These are phyloP conservation scores for Philopotamus ludificatus DNA, from an alignment of 1,140 invertebrate genomes.

Conservation along the genomic window DNA sequence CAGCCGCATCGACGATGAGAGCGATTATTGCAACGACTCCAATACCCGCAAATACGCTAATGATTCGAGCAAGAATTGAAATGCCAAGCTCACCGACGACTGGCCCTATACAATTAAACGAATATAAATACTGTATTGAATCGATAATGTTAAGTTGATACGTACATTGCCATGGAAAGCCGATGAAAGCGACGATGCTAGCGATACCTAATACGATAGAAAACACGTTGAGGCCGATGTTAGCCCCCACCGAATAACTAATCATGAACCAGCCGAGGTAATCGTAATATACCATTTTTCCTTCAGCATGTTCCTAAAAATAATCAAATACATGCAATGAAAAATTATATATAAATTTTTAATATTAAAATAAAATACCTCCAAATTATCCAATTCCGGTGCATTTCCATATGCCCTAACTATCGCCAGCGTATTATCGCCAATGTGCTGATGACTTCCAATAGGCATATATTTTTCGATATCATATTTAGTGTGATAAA, in stretches of 20 bases:
- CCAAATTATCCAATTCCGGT: not conserved
- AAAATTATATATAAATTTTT: not conserved
- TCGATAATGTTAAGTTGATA: not conserved
- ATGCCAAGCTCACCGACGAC: not conserved
- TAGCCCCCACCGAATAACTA: slow-evolving; percentile 41
- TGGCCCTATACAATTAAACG: not conserved
- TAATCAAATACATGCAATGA: not conserved
- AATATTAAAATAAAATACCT: slow-evolving; percentile 3
- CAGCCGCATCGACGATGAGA: slow-evolving; percentile 15
- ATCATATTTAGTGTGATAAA: slow-evolving; percentile 67
- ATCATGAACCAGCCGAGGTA: slow-evolving; percentile 48
- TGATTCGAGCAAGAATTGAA: not conserved
- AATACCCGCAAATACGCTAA: slow-evolving; percentile 17
- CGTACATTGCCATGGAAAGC: slow-evolving; percentile 30
- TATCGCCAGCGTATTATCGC: slow-evolving; percentile 61
- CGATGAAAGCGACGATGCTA: slow-evolving; percentile 30
- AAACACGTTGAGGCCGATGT: slow-evolving; percentile 43
- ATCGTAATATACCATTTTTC: no score
- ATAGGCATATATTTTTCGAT: slow-evolving; percentile 58
- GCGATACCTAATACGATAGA: slow-evolving; percentile 27
- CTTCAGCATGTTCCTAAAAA: slow-evolving; percentile 20
- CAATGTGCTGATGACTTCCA: slow-evolving; percentile 69
- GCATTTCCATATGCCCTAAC: slow-evolving; percentile 49
- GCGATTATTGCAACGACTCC: slow-evolving; percentile 14
- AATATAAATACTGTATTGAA: not conserved